These are phyloP conservation scores for Naja naja DNA, from an alignment of 2,113 vertebrate species.

Conservation along the genomic window DNA sequence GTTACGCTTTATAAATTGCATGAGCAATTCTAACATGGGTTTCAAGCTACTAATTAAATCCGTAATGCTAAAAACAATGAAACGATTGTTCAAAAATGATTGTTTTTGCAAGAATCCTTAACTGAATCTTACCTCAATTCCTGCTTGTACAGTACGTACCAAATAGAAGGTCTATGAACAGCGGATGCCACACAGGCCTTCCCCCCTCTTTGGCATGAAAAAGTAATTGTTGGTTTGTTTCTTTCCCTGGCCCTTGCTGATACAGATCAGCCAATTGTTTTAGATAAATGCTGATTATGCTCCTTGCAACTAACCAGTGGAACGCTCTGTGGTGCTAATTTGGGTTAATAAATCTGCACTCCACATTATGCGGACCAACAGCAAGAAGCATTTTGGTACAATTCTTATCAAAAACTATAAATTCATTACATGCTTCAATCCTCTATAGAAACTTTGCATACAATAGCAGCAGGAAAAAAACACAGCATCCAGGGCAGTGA, in stretches of 20 bases:
- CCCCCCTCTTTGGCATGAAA: neutral
- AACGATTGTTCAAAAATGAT: neutral
- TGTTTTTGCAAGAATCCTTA: neutral
- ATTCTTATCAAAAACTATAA: neutral
- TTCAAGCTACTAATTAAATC: neutral
- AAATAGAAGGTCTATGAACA: neutral
- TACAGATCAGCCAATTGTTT: neutral
- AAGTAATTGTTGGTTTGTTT: neutral
- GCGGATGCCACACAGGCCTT: neutral
- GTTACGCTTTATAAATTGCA: neutral
- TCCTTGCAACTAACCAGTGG: neutral
- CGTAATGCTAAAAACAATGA: neutral
- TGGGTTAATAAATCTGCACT: neutral
- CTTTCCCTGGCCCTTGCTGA: neutral
- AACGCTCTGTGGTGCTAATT: neutral
- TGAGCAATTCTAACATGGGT: neutral
- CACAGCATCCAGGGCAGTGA: neutral
- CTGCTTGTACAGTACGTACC: neutral
- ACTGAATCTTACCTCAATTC: neutral
- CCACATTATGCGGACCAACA: neutral
- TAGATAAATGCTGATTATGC: neutral
- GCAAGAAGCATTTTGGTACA: neutral
- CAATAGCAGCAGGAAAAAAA: neutral
- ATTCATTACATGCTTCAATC: neutral
- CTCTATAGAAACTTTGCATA: neutral